Conservation (phyloP, 2,888 invertebrate species). For the Mesochorus sp. region DNA sequence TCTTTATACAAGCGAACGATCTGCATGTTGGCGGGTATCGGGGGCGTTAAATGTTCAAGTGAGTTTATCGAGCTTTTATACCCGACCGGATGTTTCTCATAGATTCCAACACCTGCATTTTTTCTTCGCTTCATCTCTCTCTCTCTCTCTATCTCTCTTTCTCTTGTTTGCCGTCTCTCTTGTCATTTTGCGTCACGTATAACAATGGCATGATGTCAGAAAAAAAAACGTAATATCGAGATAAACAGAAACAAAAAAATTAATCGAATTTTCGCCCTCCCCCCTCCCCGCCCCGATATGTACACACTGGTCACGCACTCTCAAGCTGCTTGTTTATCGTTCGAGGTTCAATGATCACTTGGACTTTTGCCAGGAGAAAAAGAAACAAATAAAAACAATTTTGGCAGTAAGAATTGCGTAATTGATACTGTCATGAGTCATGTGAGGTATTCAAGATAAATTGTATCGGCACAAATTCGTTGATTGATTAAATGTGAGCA, state of each 20-base stretch:
- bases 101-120: conserved; percentile 53
- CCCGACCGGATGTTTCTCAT: conserved; percentile 40
- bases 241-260: conserved; percentile 4
- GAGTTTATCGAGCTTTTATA: conserved; percentile 26
- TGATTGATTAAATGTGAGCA: too few species aligned
- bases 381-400: not conserved
- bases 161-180: not conserved
- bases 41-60: not conserved
- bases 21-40: too few species aligned
- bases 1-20: conserved; percentile 9
- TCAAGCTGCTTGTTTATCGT: conserved; percentile 22
- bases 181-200: conserved; percentile 25
- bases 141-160: not conserved
- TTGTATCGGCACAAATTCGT: too few species aligned
- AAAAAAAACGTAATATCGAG: not conserved
- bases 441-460: conserved; percentile 5
- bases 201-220: conserved; percentile 23
- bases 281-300: not conserved
- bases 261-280: conserved; percentile 17
- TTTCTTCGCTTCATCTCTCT: not conserved
- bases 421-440: conserved; percentile 3
- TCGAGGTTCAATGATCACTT: conserved; percentile 47
- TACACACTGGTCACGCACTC: not conserved
- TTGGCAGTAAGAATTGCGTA: conserved; percentile 2
- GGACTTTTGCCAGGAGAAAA: conserved; percentile 38